phyloP scores from a whole-genome alignment of 2,888 invertebrate genomes.

The Synanthedon vespiformis region DNA sequence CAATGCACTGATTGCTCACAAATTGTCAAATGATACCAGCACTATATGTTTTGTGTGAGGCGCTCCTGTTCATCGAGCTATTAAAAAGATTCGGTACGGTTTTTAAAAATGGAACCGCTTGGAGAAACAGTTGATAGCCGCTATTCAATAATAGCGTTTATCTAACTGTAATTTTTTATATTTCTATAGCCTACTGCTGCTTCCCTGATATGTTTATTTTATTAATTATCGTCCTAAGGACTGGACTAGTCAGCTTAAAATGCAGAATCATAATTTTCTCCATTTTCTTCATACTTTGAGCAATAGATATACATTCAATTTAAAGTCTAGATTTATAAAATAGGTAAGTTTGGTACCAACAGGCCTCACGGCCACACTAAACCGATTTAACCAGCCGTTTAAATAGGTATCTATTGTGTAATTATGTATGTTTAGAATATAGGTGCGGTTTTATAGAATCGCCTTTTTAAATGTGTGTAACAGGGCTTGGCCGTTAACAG shows the following conservation, averaged over 20 bases:
- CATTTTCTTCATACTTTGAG: not conserved
- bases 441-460: not conserved
- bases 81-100: constrained; percentile 31
- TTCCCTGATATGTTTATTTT: not conserved
- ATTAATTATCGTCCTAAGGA: not conserved
- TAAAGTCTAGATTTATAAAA: too few relatives aligned
- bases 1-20: constrained; percentile 69
- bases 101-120: constrained; percentile 1
- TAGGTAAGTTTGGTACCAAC: too few relatives aligned
- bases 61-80: constrained; percentile 50
- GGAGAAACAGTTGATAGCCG: constrained; percentile 1
- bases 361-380: too few relatives aligned
- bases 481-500: not conserved
- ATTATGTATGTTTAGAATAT: not conserved
- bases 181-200: too few relatives aligned
- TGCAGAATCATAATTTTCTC: not conserved
- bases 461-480: too few relatives aligned
- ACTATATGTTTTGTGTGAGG: constrained; percentile 56
- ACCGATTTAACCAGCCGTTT: too few relatives aligned
- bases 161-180: too few relatives aligned
- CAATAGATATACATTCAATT: too few relatives aligned
- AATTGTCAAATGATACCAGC: constrained; percentile 68
- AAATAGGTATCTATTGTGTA: not conserved
- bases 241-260: not conserved
- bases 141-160: too few relatives aligned